Conservation (phyloP, 2,888 invertebrate genomes). For the Erebia epiphron region DNA sequence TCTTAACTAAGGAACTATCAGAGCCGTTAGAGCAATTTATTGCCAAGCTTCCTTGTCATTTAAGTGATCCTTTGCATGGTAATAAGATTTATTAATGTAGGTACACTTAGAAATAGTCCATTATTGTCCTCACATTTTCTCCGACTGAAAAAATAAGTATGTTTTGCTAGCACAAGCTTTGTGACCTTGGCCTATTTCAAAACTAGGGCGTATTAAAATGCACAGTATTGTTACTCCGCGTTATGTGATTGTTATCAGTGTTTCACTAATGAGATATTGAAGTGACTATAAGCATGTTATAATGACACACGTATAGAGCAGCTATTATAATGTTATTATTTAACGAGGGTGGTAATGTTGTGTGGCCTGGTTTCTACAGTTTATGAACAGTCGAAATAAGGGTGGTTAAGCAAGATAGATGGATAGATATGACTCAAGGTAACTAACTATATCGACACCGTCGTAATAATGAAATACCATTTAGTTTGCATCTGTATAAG, state of each 20-base stretch:
- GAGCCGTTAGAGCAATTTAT: no score
- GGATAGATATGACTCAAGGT: no score
- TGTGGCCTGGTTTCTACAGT: not conserved
- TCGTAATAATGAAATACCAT: no score
- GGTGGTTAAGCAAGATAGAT: no score
- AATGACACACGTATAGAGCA: not conserved
- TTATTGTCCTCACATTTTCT: not conserved
- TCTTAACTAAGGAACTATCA: no score
- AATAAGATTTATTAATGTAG: no score
- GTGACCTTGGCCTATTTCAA: not conserved
- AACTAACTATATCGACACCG: no score
- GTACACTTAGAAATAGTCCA: not conserved
- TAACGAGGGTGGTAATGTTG: not conserved
- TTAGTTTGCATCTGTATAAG: no score
- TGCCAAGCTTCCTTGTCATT: no score
- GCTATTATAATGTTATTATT: not conserved
- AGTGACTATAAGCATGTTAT: not conserved
- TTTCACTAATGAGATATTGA: conserved; percentile 1
- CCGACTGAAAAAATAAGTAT: not conserved
- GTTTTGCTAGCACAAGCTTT: not conserved
- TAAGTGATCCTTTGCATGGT: no score
- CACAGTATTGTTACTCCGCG: not conserved
- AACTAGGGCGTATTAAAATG: conserved; percentile 3
- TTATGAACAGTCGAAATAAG: no score
- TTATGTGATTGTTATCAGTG: not conserved